phyloP scores from a whole-genome alignment of 2,888 invertebrate genomes.

The Xanthorhoe spadicearia region DNA sequence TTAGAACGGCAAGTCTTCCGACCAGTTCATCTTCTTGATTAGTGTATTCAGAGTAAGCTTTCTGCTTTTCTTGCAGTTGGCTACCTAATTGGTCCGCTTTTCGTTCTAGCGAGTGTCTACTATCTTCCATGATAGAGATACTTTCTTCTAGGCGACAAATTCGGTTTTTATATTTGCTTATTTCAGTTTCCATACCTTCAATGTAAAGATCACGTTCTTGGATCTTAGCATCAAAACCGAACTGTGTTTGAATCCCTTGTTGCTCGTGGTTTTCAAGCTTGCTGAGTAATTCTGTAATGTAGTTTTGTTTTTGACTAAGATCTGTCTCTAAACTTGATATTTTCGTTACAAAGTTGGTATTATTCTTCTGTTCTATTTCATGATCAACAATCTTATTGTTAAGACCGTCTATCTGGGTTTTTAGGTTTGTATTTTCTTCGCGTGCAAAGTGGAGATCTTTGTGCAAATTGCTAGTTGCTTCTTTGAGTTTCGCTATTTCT shows the following conservation, averaged over 20 bases:
- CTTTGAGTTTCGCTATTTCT: slow-evolving; percentile 58
- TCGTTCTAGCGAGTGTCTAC: slow-evolving; percentile 85
- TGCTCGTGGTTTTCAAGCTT: slow-evolving; percentile 67
- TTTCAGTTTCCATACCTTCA: slow-evolving; percentile 88
- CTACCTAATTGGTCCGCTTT: slow-evolving; percentile 86
- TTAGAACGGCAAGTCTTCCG: slow-evolving; percentile 85
- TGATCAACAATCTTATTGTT: slow-evolving; percentile 73
- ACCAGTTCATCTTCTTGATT: slow-evolving; percentile 87
- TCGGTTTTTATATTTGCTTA: slow-evolving; percentile 86
- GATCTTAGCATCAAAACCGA: slow-evolving; percentile 87
- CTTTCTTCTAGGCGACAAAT: slow-evolving; percentile 88
- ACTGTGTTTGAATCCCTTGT: slow-evolving; percentile 69
- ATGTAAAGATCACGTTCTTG: slow-evolving; percentile 90
- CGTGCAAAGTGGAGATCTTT: slow-evolving; percentile 58
- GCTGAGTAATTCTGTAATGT: slow-evolving; percentile 64
- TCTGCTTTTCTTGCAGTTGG: slow-evolving; percentile 85
- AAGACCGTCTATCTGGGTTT: slow-evolving; percentile 64
- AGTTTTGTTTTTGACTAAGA: slow-evolving; percentile 66
- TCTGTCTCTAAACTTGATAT: slow-evolving; percentile 70
- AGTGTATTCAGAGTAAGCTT: slow-evolving; percentile 84
- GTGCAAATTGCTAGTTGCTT: slow-evolving; percentile 55
- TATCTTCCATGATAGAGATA: slow-evolving; percentile 85
- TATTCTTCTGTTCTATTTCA: slow-evolving; percentile 76
- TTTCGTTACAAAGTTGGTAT: slow-evolving; percentile 69
- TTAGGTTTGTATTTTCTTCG: slow-evolving; percentile 62